A percentile compares a stretch with the other conserved stretches of the same genome.
Conservation (phyloP, 2,797 vertebrate species). For the Smutsia temminckii region DNA sequence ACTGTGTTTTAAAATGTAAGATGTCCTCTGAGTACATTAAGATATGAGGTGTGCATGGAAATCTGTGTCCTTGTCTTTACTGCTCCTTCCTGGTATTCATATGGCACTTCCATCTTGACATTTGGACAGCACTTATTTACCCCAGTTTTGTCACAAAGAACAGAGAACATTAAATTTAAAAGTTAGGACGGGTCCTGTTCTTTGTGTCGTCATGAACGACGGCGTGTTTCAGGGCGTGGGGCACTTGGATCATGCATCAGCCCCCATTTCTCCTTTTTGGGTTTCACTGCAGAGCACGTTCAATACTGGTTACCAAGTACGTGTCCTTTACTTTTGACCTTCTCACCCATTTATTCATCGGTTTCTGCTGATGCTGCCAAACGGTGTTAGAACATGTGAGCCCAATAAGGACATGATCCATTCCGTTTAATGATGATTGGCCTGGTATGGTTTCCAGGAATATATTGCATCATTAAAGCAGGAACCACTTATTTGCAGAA, state of each 20-base stretch:
- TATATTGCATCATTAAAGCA: conserved; percentile 27
- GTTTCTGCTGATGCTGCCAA: conserved; percentile 29
- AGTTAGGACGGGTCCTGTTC: background rate
- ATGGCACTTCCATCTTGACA: background rate
- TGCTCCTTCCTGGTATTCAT: background rate
- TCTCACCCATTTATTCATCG: background rate
- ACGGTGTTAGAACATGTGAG: conserved; percentile 39
- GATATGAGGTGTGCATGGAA: background rate
- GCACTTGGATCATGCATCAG: background rate
- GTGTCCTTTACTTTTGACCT: conserved; percentile 31
- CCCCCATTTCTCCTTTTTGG: background rate
- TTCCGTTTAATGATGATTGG: conserved; percentile 50
- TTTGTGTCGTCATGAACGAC: background rate
- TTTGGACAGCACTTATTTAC: background rate
- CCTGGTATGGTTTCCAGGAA: conserved; percentile 45
- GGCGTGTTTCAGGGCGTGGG: background rate
- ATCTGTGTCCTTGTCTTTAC: background rate
- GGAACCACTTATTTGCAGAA: conserved; percentile 37
- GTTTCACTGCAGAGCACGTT: background rate
- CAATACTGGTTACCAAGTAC: background rate
- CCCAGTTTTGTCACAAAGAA: conserved; percentile 36
- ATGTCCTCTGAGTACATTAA: background rate
- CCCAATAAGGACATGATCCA: conserved; percentile 45
- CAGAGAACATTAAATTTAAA: background rate
- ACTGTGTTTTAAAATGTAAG: background rate